These are phyloP conservation scores for Corvus cornix DNA, from an alignment of 2,113 vertebrate species.

Conservation along the genomic window DNA sequence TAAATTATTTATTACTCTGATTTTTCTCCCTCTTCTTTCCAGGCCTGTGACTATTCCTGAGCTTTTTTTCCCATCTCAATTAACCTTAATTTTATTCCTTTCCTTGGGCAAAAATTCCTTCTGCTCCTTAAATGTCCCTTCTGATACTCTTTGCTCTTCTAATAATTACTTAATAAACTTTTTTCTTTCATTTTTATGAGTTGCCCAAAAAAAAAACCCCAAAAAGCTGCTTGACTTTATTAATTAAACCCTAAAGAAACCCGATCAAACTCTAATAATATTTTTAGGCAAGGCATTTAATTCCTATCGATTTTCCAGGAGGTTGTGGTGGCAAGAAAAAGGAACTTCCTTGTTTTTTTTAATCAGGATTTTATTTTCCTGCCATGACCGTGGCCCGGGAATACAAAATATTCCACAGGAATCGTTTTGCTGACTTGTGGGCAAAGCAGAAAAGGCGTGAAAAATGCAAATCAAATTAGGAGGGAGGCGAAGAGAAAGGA, in stretches of 20 bases:
- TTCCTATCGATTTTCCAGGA: conserved; percentile 50
- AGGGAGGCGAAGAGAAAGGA: neutral
- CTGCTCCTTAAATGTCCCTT: neutral
- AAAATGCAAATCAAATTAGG: neutral
- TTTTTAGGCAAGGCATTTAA: conserved; percentile 50
- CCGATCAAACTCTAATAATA: conserved; percentile 32
- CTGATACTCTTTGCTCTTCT: neutral
- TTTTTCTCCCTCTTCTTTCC: neutral
- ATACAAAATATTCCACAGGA: neutral
- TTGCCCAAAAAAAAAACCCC: neutral
- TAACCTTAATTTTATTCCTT: conserved; percentile 44
- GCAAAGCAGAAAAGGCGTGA: neutral
- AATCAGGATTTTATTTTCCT: neutral
- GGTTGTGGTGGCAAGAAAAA: conserved; percentile 5
- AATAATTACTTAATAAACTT: conserved; percentile 24
- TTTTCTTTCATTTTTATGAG: conserved; percentile 2
- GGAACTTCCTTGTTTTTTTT: neutral
- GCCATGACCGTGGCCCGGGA: rapidly evolving
- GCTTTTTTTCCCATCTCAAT: conserved; percentile 15
- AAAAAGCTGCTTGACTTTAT: neutral
- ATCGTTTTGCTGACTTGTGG: neutral
- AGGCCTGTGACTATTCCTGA: neutral
- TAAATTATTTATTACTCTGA: neutral
- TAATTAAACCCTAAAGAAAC: conserved; percentile 53
- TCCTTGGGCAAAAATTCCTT: conserved; percentile 21